These are phyloP conservation scores for Chaitophorus viminalis DNA, from an alignment of 2,888 invertebrate species.

Conservation along the genomic window DNA sequence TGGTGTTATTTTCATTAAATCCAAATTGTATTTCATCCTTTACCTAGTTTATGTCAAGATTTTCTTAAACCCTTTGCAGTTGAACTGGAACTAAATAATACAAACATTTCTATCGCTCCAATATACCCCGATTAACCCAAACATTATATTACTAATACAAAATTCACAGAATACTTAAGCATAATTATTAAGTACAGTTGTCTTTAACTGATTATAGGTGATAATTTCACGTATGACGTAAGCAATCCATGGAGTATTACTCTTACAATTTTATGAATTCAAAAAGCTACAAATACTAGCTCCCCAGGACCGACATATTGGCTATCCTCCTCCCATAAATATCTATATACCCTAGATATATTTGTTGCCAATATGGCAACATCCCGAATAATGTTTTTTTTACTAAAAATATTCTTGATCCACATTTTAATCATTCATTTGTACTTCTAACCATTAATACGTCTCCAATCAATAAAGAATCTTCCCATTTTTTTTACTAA, in stretches of 20 bases:
- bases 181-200: too few species aligned
- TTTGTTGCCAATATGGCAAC: conserved; percentile 13
- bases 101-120: neutral
- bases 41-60: conserved; percentile 1
- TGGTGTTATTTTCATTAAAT: conserved; percentile 23
- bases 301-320: conserved; percentile 8
- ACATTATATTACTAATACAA: too few species aligned
- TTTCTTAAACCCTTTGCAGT: conserved; percentile 36
- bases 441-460: conserved; percentile 18
- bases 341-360: conserved; percentile 17
- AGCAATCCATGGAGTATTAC: neutral
- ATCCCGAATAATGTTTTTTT: conserved; percentile 5
- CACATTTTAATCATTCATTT: conserved; percentile 25
- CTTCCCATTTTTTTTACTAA: conserved; percentile 22
- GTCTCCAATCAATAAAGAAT: conserved; percentile 26
- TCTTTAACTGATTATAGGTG: too few species aligned
- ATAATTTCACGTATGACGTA: too few species aligned
- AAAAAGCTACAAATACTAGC: conserved; percentile 21
- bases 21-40: conserved; percentile 31
- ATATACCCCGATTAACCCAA: too few species aligned
- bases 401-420: conserved; percentile 11
- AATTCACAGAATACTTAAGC: too few species aligned
- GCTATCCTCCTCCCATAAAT: conserved; percentile 1
- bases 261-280: neutral
- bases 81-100: conserved; percentile 3